Evolutionary conservation across 2,113 vertebrate genomes (phyloP).

Genomic region (Mobula hypostoma): DNA sequence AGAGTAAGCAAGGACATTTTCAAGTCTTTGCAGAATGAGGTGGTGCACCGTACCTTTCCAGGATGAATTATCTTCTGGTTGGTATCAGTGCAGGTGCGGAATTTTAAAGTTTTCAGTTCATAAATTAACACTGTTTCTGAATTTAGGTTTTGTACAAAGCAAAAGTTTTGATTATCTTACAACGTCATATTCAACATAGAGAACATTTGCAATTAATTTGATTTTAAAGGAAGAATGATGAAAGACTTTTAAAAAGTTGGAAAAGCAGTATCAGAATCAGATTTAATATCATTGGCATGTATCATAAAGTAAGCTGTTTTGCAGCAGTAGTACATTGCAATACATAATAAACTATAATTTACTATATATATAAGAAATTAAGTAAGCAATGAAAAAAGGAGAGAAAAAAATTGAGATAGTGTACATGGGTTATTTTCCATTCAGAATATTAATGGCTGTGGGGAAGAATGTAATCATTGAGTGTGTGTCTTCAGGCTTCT

Average conservation of each 20-base stretch:
- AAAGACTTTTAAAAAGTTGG: not conserved
- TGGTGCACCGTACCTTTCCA: not conserved
- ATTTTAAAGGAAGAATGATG: not conserved
- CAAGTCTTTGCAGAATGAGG: not conserved
- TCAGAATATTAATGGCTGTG: too few species aligned
- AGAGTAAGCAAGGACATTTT: not conserved
- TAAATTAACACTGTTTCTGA: not conserved
- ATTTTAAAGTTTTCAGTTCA: not conserved
- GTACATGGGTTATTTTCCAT: too few species aligned
- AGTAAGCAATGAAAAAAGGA: too few species aligned
- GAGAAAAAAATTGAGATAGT: too few species aligned
- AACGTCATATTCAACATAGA: not conserved
- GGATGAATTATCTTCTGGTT: not conserved
- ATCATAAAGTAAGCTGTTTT: too few species aligned
- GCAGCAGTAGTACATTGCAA: too few species aligned
- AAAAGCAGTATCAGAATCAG: not conserved
- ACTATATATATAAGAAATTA: too few species aligned
- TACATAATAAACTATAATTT: too few species aligned
- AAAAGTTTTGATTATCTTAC: not conserved
- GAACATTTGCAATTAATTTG: not conserved
- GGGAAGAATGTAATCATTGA: too few species aligned
- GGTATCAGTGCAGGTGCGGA: not conserved
- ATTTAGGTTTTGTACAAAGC: not conserved
- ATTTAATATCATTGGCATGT: too few species aligned
- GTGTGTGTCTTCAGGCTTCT: too few species aligned